phyloP scores from a whole-genome alignment of 2,113 vertebrate species.

The Proteles cristata region DNA sequence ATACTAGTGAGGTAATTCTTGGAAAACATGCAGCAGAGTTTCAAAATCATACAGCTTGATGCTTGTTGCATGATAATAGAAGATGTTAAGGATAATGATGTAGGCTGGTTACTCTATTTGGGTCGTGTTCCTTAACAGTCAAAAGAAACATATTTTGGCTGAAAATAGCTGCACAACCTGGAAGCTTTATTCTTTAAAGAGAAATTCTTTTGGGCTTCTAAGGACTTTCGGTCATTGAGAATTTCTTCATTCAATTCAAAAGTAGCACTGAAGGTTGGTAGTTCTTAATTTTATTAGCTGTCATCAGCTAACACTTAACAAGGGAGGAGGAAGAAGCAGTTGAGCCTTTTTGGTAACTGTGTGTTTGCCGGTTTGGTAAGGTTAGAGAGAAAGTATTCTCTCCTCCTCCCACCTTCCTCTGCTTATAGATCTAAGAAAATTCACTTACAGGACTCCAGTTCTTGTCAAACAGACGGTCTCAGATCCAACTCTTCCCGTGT shows the following conservation, averaged over 20 bases:
- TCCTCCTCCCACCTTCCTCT: neutral
- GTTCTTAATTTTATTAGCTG: neutral
- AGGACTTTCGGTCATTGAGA: neutral
- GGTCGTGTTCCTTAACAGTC: neutral
- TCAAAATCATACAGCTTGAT: neutral
- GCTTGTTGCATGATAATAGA: neutral
- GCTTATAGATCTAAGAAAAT: neutral
- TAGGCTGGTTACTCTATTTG: neutral
- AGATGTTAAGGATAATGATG: neutral
- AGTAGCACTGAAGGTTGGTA: neutral
- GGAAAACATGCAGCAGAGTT: neutral
- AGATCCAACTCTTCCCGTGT: neutral
- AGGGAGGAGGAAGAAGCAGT: neutral
- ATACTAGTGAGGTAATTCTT: neutral
- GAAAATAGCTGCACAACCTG: neutral
- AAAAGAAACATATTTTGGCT: neutral
- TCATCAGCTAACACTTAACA: neutral
- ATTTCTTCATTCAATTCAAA: neutral
- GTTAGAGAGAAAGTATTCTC: neutral
- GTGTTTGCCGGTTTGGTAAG: neutral
- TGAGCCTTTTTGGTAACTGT: conserved; percentile 5
- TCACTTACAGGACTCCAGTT: neutral
- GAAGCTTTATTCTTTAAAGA: neutral
- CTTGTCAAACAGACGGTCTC: neutral
- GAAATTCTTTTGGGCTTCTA: neutral